phyloP scores from a whole-genome alignment of 2,113 vertebrate species.

The Trochalopteron elliotii region DNA sequence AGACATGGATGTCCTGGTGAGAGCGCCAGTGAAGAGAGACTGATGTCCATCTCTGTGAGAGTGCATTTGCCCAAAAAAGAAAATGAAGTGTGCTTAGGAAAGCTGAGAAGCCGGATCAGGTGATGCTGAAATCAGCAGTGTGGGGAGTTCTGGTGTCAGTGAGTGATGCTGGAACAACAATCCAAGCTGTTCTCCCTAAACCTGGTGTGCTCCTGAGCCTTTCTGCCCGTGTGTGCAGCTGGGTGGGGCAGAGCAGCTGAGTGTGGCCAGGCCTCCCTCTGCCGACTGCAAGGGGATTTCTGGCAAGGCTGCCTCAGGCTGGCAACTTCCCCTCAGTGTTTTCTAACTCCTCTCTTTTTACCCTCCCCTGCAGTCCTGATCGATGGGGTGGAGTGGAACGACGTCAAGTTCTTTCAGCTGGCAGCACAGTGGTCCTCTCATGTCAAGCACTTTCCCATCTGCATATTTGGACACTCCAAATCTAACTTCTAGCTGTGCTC shows the following conservation, averaged over 20 bases:
- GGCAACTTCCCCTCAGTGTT: neutral
- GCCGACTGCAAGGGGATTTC: neutral
- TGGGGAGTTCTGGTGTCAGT: neutral
- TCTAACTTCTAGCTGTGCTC: constrained; percentile 80
- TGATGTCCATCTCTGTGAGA: neutral
- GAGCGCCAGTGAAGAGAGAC: neutral
- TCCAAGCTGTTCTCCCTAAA: neutral
- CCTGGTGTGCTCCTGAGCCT: neutral
- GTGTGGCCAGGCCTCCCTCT: neutral
- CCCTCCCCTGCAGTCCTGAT: constrained; percentile 83
- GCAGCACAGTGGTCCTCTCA: constrained; percentile 98
- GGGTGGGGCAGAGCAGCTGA: neutral
- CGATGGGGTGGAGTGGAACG: constrained; percentile 95
- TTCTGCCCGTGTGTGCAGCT: neutral
- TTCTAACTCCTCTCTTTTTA: neutral
- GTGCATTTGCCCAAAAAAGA: neutral
- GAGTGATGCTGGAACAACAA: neutral
- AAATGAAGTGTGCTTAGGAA: neutral
- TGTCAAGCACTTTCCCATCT: constrained; percentile 97
- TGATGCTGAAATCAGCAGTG: neutral
- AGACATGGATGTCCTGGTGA: neutral
- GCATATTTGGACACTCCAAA: constrained; percentile 93
- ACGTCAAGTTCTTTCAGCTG: constrained; percentile 98
- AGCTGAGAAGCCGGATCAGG: neutral
- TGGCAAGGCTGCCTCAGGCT: neutral